Evolutionary conservation across 2,888 invertebrate genomes (phyloP), one percentile per base, ranked within the genome.

Genomic region (Plusia festucae): DNA sequence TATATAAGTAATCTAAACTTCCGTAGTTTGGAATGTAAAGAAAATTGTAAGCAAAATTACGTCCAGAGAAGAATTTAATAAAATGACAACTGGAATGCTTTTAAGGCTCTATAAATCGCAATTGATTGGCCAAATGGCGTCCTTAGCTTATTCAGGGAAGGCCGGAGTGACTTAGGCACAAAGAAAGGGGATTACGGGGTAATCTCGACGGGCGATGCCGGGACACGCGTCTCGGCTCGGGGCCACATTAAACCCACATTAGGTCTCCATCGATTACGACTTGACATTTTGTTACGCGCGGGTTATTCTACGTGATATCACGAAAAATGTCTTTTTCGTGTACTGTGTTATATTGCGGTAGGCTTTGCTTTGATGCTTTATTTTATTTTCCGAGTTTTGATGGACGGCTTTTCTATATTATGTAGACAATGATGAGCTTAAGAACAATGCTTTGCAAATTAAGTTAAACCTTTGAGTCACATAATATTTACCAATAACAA

Each of bases 221-320:
- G 81, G 90, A 86, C 94, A 93, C 94, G 93, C 91, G 88, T 85
- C 85, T 81, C 76, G 81, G 79, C 85, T 85, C 80, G 70, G 82
- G 81, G 84, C 87, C 89, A 90, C 88, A 91, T 92, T 92, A 92
- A 91, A 90, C 88, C 90, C 86, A 92, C 93, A 91, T 94, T 93
- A 93, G 88, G 88, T 89, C 86, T 80, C 85, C 85, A 91, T 92
- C 90, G 90, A 90, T 92, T 90, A 88, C 85, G 79, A 87, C 85
- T 89, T 88, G 87, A 86, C 88, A 86, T 87, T 87, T 87, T 87
- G 86, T 82, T 82, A 76, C 78, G 64, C 66, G 76, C 73, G 79
- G 80, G 78, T 80, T 82, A 76, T 82, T 82, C 81, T 79, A 80
- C 81, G 78, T 78, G 76, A 81, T 82, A 78, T 77, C 69, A 66